phyloP scores from a whole-genome alignment of 2,888 invertebrate species.

The Petrolisthes cinctipes region DNA sequence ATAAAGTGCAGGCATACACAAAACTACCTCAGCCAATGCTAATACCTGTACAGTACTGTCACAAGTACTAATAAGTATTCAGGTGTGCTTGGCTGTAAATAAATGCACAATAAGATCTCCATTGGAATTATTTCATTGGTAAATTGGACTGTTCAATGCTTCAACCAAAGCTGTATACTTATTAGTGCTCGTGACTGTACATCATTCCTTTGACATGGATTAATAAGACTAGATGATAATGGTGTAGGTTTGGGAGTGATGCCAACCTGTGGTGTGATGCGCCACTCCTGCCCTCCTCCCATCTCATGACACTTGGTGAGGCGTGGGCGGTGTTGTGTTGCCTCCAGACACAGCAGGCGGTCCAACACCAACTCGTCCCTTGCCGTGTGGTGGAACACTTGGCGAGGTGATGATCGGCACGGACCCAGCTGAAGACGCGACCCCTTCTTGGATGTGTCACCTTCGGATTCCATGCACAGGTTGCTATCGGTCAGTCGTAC shows the following conservation, averaged over 20 bases:
- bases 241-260: background rate
- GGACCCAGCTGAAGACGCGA: conserved; percentile 79
- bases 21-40: no score
- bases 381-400: conserved; percentile 69
- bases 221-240: no score
- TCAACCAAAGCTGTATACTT: no score
- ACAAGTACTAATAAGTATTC: no score
- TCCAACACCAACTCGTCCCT: conserved; percentile 86
- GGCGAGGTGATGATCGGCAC: conserved; percentile 75
- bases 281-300: conserved; percentile 93
- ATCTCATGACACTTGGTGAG: conserved; percentile 93
- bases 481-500: conserved; percentile 47
- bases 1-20: no score
- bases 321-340: conserved; percentile 75
- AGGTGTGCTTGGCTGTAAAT: no score
- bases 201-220: no score
- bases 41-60: no score
- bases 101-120: no score
- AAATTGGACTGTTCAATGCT: no score
- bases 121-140: no score
- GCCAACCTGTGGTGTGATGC: conserved; percentile 80
- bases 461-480: conserved; percentile 83
- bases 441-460: conserved; percentile 75
- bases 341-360: conserved; percentile 87
- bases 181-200: no score